Evolutionary conservation across 2,113 vertebrate genomes (phyloP), one percentile per base, ranked within the genome.

Genomic region (Pagrus major): DNA sequence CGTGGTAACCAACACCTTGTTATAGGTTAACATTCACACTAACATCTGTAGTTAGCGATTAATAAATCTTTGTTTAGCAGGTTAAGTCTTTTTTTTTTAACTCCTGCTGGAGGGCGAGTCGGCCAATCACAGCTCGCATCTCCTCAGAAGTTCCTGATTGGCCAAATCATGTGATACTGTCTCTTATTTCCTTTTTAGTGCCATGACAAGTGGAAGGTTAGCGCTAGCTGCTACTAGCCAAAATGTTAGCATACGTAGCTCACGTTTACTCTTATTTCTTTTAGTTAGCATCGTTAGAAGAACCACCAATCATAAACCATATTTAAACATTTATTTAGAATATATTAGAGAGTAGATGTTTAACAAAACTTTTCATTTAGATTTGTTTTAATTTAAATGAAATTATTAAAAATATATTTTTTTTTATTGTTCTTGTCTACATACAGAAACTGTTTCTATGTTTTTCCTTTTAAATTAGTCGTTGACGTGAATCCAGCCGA

Each of bases 111-210:
- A 59, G 11, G 2, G 1, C 5, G 0, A 73, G 35, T 9, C 3
- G 7, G 25, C 76, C 89, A 89, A 78, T 86, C 76, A 75, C 46
- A 59, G 84, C 69, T 59, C 14, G 0, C n/a, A 35, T 68, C 54
- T 29, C 52, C n/a, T 58, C 5, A 27, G n/a, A 46, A 12, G 44
- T 12, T 66, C 67, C 44, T 67, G 42, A 85, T 69, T 80, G 52
- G 86, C 63, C 31, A 60, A 60, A 82, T 65, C 14, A 27, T 9
- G 1, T 56, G 9, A 6, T 31, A 31, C 27, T 51, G 11, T 71
- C 16, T 31, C 42, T 0, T 46, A 29, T 71, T 47, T 56, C 5
- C 21, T 20, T 1, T 63, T 78, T 76, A 6, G 83, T 89, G 86
- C 87, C 84, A 88, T 80, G 39, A 56, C n/a, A 69, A 46, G 68